Percentiles rank a stretch among this genome's conserved stretches.
phyloP scores from a whole-genome alignment of 2,797 vertebrate species.

The Diplodus sargus region DNA sequence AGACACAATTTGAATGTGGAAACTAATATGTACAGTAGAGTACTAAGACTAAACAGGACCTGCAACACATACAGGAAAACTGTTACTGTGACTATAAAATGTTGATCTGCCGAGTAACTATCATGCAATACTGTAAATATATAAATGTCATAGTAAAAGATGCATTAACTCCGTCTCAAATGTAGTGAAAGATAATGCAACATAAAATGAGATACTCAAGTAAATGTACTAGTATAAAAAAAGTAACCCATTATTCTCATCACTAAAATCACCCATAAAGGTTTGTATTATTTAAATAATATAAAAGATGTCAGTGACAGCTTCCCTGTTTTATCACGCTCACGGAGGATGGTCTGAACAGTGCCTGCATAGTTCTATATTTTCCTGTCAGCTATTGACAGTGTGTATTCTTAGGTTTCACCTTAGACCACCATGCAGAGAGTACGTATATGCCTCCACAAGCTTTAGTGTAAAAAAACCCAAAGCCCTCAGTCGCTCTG shows the following conservation, averaged over 20 bases:
- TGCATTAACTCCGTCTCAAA: not conserved
- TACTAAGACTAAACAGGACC: too few species aligned
- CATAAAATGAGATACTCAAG: not conserved
- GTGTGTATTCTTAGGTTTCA: constrained; percentile 3
- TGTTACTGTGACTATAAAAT: not conserved
- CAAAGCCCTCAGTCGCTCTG: constrained; percentile 1
- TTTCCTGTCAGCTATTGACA: not conserved
- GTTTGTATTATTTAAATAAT: not conserved
- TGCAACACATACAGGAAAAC: too few species aligned
- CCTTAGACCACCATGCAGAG: not conserved
- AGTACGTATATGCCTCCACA: constrained; percentile 6
- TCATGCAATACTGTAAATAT: not conserved
- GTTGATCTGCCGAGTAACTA: not conserved
- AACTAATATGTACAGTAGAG: too few species aligned
- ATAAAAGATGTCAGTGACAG: not conserved
- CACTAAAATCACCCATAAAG: not conserved
- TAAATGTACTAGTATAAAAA: not conserved
- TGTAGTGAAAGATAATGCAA: too few species aligned
- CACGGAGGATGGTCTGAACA: not conserved
- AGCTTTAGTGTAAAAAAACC: not conserved
- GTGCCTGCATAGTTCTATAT: not conserved
- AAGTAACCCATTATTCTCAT: not conserved
- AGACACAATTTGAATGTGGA: too few species aligned
- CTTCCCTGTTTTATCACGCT: not conserved
- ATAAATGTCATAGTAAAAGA: too few species aligned